phyloP scores from a whole-genome alignment of 2,888 invertebrate species.

The Galeruca laticollis region DNA sequence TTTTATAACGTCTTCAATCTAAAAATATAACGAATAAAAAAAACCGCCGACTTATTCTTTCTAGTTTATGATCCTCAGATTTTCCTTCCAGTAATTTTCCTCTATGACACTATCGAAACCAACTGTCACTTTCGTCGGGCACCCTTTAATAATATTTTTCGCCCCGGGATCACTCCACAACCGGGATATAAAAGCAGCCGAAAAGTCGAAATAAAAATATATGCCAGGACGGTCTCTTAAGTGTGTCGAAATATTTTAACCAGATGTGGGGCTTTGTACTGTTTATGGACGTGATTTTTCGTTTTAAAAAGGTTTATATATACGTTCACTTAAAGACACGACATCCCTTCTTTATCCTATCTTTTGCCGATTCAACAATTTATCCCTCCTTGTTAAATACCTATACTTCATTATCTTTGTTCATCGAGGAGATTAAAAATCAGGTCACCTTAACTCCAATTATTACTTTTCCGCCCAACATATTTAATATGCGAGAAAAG shows the following conservation, averaged over 20 bases:
- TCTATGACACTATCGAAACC: slow-evolving; percentile 8
- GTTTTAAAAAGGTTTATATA: background rate
- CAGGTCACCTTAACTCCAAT: too few relatives aligned
- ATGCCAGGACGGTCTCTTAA: background rate
- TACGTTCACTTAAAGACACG: background rate
- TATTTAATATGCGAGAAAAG: too few relatives aligned
- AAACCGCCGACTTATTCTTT: slow-evolving; percentile 1
- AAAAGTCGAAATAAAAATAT: slow-evolving; percentile 9
- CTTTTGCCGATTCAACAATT: too few relatives aligned
- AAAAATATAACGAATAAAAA: background rate
- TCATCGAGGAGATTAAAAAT: too few relatives aligned
- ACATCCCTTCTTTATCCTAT: background rate
- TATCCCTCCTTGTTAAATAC: too few relatives aligned
- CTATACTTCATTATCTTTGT: too few relatives aligned
- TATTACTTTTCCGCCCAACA: too few relatives aligned
- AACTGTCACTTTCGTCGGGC: slow-evolving; percentile 5
- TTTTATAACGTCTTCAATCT: background rate
- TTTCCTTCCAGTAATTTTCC: background rate
- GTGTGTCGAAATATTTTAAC: slow-evolving; percentile 8
- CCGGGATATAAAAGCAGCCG: slow-evolving; percentile 6
- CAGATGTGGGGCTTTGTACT: slow-evolving; percentile 3
- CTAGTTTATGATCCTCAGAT: slow-evolving; percentile 1
- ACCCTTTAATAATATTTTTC: slow-evolving; percentile 11
- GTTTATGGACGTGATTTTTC: slow-evolving; percentile 1
- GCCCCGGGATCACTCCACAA: background rate